Evolutionary conservation across 37 sponge, comb jelly and placozoan species (phyloP).

Genomic region (Ephydatia muelleri): DNA sequence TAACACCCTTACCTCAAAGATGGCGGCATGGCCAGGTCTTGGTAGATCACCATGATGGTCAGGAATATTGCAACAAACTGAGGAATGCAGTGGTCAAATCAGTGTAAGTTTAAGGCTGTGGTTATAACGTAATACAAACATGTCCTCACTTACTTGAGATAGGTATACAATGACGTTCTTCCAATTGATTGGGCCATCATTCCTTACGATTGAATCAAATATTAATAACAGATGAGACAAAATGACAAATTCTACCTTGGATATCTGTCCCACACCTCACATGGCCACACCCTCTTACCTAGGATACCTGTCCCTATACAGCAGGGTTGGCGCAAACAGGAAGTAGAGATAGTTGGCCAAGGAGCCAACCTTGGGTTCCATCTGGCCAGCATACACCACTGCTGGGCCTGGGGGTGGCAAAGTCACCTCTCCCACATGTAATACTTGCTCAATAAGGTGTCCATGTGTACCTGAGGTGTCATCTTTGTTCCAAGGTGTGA

Average conservation of each 20-base stretch:
- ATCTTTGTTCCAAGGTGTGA: constrained; percentile 67
- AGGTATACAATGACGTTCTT: constrained; percentile 17
- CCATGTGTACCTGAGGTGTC: constrained; percentile 17
- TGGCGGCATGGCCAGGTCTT: constrained; percentile 19
- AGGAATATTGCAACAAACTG: too few species aligned
- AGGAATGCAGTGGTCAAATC: too few species aligned
- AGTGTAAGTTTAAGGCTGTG: too few species aligned
- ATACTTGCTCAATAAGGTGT: too few species aligned
- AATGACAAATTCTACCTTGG: neutral
- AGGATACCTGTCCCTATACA: constrained; percentile 85
- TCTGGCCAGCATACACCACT: constrained; percentile 71
- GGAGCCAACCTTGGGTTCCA: constrained; percentile 61
- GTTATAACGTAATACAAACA: too few species aligned
- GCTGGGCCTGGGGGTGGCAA: constrained; percentile 45
- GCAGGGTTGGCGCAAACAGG: constrained; percentile 73
- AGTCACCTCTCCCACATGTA: too few species aligned
- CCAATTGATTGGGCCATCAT: constrained; percentile 30
- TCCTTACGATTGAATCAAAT: constrained; percentile 4
- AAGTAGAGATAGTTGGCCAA: constrained; percentile 78
- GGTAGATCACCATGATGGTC: constrained; percentile 5
- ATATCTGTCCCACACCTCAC: neutral
- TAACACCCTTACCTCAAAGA: constrained; percentile 6
- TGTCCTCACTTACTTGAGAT: constrained; percentile 13
- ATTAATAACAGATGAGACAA: too few species aligned
- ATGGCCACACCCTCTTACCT: constrained; percentile 17